A percentile compares a stretch with the other conserved stretches of the same genome.
Conservation (phyloP, 2,797 vertebrate species). For the Odontamblyopus lacepedii region DNA sequence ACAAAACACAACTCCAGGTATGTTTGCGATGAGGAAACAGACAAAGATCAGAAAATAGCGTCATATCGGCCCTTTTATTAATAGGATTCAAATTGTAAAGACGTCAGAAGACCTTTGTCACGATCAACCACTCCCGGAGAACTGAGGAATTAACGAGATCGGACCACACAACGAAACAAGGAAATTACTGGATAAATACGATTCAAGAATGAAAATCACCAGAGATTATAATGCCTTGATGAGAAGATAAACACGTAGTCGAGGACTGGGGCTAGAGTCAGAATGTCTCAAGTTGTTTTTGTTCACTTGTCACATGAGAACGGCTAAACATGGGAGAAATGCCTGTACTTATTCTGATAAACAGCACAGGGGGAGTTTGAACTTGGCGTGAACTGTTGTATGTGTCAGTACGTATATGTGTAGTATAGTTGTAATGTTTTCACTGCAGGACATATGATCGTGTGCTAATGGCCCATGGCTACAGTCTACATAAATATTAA, state of each 20-base stretch:
- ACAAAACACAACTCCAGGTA: too few relatives aligned
- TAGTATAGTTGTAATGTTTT: background rate
- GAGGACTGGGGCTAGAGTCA: background rate
- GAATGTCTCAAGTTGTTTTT: conserved; percentile 15
- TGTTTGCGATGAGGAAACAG: too few relatives aligned
- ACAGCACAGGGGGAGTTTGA: background rate
- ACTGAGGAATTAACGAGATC: background rate
- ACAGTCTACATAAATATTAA: conserved; percentile 7
- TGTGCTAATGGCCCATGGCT: background rate
- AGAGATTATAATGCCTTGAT: background rate
- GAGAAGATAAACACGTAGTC: conserved; percentile 1
- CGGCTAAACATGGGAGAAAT: conserved; percentile 11
- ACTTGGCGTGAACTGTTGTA: background rate
- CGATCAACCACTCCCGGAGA: background rate
- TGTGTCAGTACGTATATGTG: conserved; percentile 5
- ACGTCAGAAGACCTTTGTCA: background rate
- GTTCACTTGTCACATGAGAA: conserved; percentile 24
- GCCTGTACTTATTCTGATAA: conserved; percentile 22
- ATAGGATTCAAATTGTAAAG: too few relatives aligned
- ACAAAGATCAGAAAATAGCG: too few relatives aligned
- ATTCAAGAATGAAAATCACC: background rate
- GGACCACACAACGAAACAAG: background rate
- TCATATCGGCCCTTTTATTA: too few relatives aligned
- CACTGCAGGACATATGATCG: background rate
- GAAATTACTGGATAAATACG: background rate